Base-by-base conservation (phyloP, 2,797 vertebrate genomes). In the Pseudochirops cupreus region DNA sequence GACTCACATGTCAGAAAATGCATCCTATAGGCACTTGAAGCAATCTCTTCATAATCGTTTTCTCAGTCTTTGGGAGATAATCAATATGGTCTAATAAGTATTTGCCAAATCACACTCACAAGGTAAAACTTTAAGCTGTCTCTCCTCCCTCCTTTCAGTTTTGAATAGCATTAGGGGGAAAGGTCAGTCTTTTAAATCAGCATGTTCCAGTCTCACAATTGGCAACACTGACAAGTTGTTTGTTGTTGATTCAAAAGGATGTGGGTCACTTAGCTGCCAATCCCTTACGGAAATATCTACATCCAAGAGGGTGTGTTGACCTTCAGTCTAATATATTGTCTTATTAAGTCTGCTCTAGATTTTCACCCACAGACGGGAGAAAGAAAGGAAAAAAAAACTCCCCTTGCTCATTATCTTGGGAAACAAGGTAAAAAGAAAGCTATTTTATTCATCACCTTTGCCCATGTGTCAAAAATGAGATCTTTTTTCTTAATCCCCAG, bases 391-490 rank as follows among this genome's bases (percentile, higher is more conserved):
- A 90, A 74, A 89, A 82, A 50, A 1, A 33, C 74, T 39, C 57
- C 59, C 46, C 26, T 46, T 89, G 24, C 90, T 92, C 59, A 50
- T 82, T 89, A 33, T 87, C 92, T 74, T 50, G 28, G 53, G 62
- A 91, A 94, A n/a, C 1, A 13, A 57, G 31, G 62, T 91, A 29
- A 91, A 93, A 91, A n/a, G 26, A 74, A 94, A 54, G 67, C 0
- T 55, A 9, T 82, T 95, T 31, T 28, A 93, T 94, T 91, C 6
- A 93, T 46, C 26, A 59, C 7, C 67, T 58, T 94, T 26, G 59
- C 39, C 56, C 33, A 62, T 18, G 2, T 26, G 50, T 62, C 67
- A 82, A 58, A 91, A 54, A 93, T 50, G 50, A 91, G 92, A 16
- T 29, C 31, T 53, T 58, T 58, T 18, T 11, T 12, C n/a, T 50